Evolutionary conservation across 2,113 vertebrate species (phyloP), one percentile per base, ranked within the genome.

Genomic region (Geococcyx californianus): DNA sequence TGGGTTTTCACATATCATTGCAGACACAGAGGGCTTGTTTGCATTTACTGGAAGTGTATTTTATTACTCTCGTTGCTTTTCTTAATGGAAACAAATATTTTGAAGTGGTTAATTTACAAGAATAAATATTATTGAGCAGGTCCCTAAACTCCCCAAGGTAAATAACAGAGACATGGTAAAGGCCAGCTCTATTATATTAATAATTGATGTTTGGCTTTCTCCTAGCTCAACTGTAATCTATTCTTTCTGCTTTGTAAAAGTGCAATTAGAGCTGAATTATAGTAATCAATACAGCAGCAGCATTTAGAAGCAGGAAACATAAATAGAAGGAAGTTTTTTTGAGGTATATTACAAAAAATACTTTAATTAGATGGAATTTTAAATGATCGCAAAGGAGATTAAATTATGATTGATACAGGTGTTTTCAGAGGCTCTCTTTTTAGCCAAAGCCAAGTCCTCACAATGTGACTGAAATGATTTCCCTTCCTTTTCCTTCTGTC

Each of bases 231-330:
- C 95, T 97, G 95, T 96, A 93, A 91, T 96, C 93, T 94, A 92
- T 93, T 97, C 91, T 67, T 95, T 94, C 94, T 85, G 83, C 84
- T 96, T 96, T 87, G 84, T 96, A 95, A 84, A 96, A 94, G 95
- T 94, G 97, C 97, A 98, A 97, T 98, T 97, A 97, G 92, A 87
- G 73, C 68, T 97, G 97, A 98, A 97, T 97, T 97, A 97, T 52
- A 96, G 96, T 96, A 97, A 98, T 98, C 97, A 97, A 98, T 98
- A 96, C 81, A 97, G 85, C 86, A 96, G 89, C 77, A 97, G 93
- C 87, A 90, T 96, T 97, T 88, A 95, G 87, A 95, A 82, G 54
- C 68, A 93, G 87, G 76, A 84, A 94, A 95, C 77, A 80, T 92
- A 96, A 97, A 95, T 23, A 93, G 36, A 81, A 51, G 51, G 55